A percentile compares a stretch with the other conserved stretches of the same genome.
These are phyloP conservation scores for Leptopterna dolabrata DNA, from an alignment of 2,888 invertebrate genomes.

Conservation along the genomic window DNA sequence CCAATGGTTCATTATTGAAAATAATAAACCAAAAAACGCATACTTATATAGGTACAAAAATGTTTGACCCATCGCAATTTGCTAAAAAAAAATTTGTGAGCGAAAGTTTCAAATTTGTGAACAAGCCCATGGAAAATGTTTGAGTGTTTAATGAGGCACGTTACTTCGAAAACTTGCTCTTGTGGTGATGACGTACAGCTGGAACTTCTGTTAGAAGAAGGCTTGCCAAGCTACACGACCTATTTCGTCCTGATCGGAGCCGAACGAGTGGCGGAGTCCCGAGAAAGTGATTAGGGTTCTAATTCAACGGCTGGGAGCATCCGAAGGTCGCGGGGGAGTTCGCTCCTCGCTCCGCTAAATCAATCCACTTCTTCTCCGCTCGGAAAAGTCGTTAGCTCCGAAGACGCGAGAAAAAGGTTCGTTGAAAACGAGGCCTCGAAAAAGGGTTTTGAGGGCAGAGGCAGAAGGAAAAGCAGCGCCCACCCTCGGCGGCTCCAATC, in stretches of 20 bases:
- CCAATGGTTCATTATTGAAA: too few relatives aligned
- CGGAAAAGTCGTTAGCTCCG: background rate
- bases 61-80: too few relatives aligned
- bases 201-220: background rate
- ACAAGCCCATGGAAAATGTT: too few relatives aligned
- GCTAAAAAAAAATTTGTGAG: too few relatives aligned
- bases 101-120: too few relatives aligned
- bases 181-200: too few relatives aligned
- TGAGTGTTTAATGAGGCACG: too few relatives aligned
- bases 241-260: background rate
- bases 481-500: conserved; percentile 14
- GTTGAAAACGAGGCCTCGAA: background rate
- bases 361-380: background rate
- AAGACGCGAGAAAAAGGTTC: background rate
- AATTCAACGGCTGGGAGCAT: background rate
- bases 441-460: background rate
- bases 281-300: background rate
- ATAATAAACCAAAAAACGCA: too few relatives aligned
- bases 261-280: background rate
- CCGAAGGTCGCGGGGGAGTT: background rate
- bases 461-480: conserved; percentile 11
- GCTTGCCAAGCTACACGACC: background rate
- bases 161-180: too few relatives aligned
- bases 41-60: too few relatives aligned
- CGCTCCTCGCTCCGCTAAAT: background rate